Evolutionary conservation across 1,140 invertebrate species (phyloP).

Genomic region (Schlechtendalia chinensis): DNA sequence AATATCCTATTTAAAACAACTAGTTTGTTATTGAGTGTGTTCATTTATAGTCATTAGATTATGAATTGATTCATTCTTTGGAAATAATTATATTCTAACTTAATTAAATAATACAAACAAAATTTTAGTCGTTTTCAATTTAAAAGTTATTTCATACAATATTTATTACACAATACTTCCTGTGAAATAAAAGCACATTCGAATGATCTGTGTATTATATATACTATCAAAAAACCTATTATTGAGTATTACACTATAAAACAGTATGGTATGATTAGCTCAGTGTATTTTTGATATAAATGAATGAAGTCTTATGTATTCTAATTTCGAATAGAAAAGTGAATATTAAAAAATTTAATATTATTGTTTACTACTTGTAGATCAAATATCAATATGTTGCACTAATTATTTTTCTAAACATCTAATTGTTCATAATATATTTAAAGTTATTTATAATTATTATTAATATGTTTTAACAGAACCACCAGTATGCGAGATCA

Average conservation of each 20-base stretch:
- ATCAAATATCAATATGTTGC: slow-evolving; percentile 5
- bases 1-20: no score
- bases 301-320: not conserved
- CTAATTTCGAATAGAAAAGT: not conserved
- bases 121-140: not conserved
- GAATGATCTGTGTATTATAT: no score
- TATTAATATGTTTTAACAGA: slow-evolving; percentile 24
- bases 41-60: no score
- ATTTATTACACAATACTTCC: not conserved
- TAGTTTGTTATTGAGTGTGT: no score
- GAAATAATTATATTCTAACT: no score
- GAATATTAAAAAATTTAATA: not conserved
- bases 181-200: not conserved
- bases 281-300: no score
- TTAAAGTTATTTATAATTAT: not conserved
- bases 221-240: not conserved
- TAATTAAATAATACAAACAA: no score
- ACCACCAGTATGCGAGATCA: slow-evolving; percentile 26
- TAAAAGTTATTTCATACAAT: not conserved
- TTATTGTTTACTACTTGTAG: slow-evolving; percentile 21
- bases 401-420: not conserved
- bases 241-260: not conserved
- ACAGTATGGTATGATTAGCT: not conserved
- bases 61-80: no score
- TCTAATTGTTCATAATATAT: no score